Base-by-base conservation (phyloP, 2,797 vertebrate genomes). In the Rousettus madagascariensis region DNA sequence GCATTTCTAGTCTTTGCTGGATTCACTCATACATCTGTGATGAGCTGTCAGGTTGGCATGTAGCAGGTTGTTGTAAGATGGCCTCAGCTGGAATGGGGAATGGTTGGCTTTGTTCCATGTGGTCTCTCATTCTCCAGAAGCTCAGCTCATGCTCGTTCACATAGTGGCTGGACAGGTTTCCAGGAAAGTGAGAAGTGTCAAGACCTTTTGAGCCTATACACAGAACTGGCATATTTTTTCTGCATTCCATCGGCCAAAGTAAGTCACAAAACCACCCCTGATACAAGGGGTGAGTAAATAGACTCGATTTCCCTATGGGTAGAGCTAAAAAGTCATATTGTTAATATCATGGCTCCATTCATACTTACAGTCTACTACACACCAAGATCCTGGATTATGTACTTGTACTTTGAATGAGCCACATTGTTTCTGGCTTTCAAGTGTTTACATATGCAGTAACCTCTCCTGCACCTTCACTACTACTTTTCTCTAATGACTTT, bases 371-470 rank as follows among this genome's bases (percentile, higher is more conserved):
- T 74, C 30, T 55, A 49, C 16, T 53, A 19, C 5, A 13, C 3
- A 75, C 3, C 2, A 30, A 30, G 38, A 49, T 86, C 88, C 46
- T 80, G n/a, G 20, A 38, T 53, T 33, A 33, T 8, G 13, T 28
- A 7, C 0, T 0, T 36, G 0, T n/a, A 1, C 8, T 72, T 11
- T 20, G 10, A 49, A 4, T 69, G 6, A 59, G 1, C 17, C 24
- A 38, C 2, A 3, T 30, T 16, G 17, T 41, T 5, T 33, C 36
- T 71, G 63, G 71, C 3, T 11, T 77, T 30, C 0, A 51, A 33
- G 2, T 1, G 11, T 87, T 92, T 30, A 26, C 20, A 59, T 41
- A 75, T 0, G 2, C 2, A 75, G 2, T 4, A 1, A 9, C 10
- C 2, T 41, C n/a, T 6, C 46, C 28, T 65, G 8, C 10, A 28